Conservation (phyloP, 2,797 vertebrate species). For the Cynodonichthys magdalenae region DNA sequence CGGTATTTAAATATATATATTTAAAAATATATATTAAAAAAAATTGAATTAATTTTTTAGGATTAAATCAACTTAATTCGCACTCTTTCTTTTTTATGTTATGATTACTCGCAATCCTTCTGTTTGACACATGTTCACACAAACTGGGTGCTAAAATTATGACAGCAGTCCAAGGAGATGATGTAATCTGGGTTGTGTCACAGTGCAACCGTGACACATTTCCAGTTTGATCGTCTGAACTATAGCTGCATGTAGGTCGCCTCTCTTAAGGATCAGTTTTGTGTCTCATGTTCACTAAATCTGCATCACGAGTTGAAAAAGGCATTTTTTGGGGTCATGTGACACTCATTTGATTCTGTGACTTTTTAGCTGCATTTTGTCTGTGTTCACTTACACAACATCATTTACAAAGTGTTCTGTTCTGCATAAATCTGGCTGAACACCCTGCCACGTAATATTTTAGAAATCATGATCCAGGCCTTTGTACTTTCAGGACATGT, state of each 20-base stretch:
- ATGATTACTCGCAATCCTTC: conserved; percentile 29
- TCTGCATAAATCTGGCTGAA: conserved; percentile 45
- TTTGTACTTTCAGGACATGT: conserved; percentile 50
- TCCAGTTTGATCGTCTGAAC: conserved; percentile 50
- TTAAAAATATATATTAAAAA: no score
- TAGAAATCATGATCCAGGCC: conserved; percentile 48
- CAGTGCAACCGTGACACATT: conserved; percentile 56
- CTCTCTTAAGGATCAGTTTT: conserved; percentile 24
- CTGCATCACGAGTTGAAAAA: neutral
- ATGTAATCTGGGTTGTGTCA: conserved; percentile 61
- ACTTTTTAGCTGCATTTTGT: conserved; percentile 13
- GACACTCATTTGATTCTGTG: neutral
- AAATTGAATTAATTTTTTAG: neutral
- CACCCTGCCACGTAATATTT: conserved; percentile 46
- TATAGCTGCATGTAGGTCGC: conserved; percentile 54
- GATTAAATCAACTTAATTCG: conserved; percentile 8
- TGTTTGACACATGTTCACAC: conserved; percentile 32
- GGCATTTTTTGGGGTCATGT: neutral
- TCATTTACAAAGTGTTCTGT: conserved; percentile 17
- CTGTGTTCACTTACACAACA: conserved; percentile 35
- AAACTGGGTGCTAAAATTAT: conserved; percentile 44
- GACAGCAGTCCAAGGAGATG: conserved; percentile 64
- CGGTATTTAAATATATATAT: neutral
- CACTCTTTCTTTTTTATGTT: conserved; percentile 12
- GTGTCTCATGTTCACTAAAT: conserved; percentile 10